phyloP scores from a whole-genome alignment of 2,888 invertebrate species.

The Drosophila villosipedis region DNA sequence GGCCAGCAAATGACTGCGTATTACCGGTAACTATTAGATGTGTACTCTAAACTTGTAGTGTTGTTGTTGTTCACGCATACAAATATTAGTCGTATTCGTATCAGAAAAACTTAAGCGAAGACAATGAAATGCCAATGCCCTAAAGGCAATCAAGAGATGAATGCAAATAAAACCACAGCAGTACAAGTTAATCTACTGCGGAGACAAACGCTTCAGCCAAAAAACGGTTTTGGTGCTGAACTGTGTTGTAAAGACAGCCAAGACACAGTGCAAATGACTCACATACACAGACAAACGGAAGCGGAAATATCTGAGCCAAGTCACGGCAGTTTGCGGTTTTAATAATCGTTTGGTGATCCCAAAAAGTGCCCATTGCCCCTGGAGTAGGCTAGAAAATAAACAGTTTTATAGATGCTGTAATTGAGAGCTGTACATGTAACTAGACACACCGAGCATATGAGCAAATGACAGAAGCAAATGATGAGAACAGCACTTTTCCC shows the following conservation, averaged over 20 bases:
- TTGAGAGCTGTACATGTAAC: slow-evolving; percentile 47
- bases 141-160: slow-evolving; percentile 32
- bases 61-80: slow-evolving; percentile 2
- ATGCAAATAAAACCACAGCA: slow-evolving; percentile 59
- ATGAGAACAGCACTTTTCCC: slow-evolving; percentile 39
- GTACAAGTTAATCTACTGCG: slow-evolving; percentile 25
- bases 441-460: slow-evolving; percentile 32
- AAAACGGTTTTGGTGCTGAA: background rate
- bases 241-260: slow-evolving; percentile 2
- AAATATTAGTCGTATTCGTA: background rate
- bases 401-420: slow-evolving; percentile 59
- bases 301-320: slow-evolving; percentile 72
- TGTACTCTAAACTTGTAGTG: slow-evolving; percentile 1
- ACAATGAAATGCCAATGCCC: slow-evolving; percentile 24
- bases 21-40: slow-evolving; percentile 14
- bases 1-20: slow-evolving; percentile 9
- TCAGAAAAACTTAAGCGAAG: background rate
- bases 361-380: slow-evolving; percentile 18
- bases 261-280: slow-evolving; percentile 36
- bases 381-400: slow-evolving; percentile 18
- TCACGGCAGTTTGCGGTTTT: slow-evolving; percentile 76
- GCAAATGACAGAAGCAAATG: slow-evolving; percentile 18
- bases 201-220: slow-evolving; percentile 10
- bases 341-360: slow-evolving; percentile 39
- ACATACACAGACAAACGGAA: slow-evolving; percentile 57